Percentiles rank a stretch among this genome's conserved stretches.
Conservation (phyloP, 2,797 vertebrate genomes). For the Poeciliopsis infans region DNA sequence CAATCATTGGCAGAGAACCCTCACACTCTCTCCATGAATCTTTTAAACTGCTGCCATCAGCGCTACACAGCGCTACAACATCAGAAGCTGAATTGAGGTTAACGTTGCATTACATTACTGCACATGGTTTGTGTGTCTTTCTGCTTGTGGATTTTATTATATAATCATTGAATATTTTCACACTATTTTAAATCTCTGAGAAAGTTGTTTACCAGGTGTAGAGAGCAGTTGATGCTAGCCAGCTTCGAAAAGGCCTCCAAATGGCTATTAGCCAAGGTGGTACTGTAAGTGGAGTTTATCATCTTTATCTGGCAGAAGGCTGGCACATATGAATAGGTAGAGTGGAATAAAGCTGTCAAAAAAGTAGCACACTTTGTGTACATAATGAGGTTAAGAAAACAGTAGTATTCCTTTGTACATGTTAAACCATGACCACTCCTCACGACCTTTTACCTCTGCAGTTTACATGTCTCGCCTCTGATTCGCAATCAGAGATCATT, state of each 20-base stretch:
- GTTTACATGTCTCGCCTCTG: not conserved
- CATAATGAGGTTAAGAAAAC: no score
- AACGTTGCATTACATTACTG: not conserved
- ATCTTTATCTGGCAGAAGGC: not conserved
- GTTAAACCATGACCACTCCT: not conserved
- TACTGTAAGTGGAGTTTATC: not conserved
- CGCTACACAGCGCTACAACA: not conserved
- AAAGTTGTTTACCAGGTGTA: not conserved
- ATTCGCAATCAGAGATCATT: not conserved
- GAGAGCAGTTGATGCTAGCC: not conserved
- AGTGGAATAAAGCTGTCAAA: not conserved
- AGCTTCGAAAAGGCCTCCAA: not conserved
- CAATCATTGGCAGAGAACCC: not conserved
- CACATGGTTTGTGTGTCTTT: not conserved
- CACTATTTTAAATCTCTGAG: not conserved
- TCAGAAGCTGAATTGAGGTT: not conserved
- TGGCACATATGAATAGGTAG: not conserved
- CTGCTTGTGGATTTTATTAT: not conserved
- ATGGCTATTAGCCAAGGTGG: not conserved
- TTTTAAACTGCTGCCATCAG: not conserved
- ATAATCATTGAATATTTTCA: not conserved
- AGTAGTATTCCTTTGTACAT: no score
- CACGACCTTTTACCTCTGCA: not conserved
- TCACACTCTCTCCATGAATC: not conserved
- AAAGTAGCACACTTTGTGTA: no score